Conservation (phyloP, 2,888 invertebrate species). For the Torymus tubicola region DNA sequence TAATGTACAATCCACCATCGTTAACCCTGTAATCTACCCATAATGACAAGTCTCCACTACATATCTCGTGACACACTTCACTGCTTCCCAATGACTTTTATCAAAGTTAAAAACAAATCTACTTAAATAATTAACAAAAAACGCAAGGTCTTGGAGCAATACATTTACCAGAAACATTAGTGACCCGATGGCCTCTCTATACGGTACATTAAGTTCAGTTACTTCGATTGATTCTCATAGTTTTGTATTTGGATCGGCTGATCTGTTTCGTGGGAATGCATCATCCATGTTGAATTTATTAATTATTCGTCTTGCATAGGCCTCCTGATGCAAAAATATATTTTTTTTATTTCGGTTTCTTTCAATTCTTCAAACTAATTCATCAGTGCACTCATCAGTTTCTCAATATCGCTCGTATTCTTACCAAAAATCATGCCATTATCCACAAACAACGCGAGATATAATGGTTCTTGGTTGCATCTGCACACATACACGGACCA, state of each 20-base stretch:
- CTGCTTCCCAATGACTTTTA: background rate
- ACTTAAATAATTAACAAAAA: background rate
- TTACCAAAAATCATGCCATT: constrained; percentile 12
- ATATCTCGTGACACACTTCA: background rate
- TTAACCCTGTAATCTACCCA: too few relatives aligned
- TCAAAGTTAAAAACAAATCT: background rate
- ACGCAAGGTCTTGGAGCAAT: background rate
- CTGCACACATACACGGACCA: constrained; percentile 10
- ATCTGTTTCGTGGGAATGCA: background rate
- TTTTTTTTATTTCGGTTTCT: background rate
- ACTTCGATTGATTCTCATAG: background rate
- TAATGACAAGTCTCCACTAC: too few relatives aligned
- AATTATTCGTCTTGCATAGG: background rate
- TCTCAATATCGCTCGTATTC: background rate
- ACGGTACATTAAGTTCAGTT: background rate
- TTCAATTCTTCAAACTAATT: background rate
- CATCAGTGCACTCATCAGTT: background rate
- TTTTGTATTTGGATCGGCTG: background rate
- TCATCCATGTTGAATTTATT: background rate
- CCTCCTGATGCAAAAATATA: background rate
- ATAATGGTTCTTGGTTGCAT: background rate
- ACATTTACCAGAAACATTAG: background rate
- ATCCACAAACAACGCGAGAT: constrained; percentile 13
- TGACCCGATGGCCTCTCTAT: background rate
- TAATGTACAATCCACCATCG: too few relatives aligned